Conservation (phyloP, 1,140 invertebrate genomes). For the Aphaenogaster rudis region DNA sequence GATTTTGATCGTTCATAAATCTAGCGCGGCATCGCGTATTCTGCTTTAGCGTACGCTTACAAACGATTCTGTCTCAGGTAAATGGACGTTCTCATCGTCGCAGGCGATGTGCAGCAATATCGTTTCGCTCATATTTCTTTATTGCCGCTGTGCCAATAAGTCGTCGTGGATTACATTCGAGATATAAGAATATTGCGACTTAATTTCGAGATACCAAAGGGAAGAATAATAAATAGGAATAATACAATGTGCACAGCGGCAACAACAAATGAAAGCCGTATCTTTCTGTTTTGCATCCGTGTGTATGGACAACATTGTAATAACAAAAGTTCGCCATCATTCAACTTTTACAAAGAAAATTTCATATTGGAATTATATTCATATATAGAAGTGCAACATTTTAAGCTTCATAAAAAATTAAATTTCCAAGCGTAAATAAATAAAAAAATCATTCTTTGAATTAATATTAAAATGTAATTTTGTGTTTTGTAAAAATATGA, state of each 20-base stretch:
- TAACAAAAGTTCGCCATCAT: constrained; percentile 1
- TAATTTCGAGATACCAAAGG: constrained; percentile 27
- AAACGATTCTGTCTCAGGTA: constrained; percentile 45
- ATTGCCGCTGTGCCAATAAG: constrained; percentile 45
- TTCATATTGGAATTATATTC: neutral
- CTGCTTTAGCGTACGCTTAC: constrained; percentile 28
- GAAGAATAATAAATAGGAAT: constrained; percentile 19
- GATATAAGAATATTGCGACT: constrained; percentile 36
- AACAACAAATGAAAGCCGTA: constrained; percentile 13
- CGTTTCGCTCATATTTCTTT: constrained; percentile 36
- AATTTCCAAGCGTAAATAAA: neutral
- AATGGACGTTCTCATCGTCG: constrained; percentile 46
- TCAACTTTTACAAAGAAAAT: neutral
- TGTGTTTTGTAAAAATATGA: neutral
- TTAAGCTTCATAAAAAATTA: neutral
- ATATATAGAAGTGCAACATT: neutral
- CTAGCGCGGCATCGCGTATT: constrained; percentile 37
- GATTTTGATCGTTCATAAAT: constrained; percentile 55
- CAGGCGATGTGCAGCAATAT: constrained; percentile 37
- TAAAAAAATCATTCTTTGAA: neutral
- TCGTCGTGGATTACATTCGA: constrained; percentile 21
- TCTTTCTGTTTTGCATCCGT: neutral
- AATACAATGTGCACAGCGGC: neutral
- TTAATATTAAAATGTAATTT: neutral
- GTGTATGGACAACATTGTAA: neutral